Evolutionary conservation across 1,140 invertebrate genomes (phyloP), one percentile per base, ranked within the genome.

Genomic region (Lamellibrachia luymesi): DNA sequence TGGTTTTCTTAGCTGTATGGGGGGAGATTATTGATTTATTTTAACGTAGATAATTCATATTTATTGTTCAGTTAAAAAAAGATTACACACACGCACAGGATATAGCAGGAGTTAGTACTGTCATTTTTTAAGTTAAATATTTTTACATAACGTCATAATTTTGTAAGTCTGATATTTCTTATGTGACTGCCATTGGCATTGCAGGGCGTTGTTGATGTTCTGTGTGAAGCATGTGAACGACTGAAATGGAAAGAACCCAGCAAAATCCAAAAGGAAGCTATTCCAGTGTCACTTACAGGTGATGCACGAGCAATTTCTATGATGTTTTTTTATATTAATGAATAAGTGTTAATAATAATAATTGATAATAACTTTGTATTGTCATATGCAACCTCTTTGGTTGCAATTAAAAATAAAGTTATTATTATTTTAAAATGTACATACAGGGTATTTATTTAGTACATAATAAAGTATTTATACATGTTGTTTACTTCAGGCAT

Each of bases 241-340:
- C 96, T 99, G 93, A 98, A 99, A 97, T 99, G 99, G 99, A 98
- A 97, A 95, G 96, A 96, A 52, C 99, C 99, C 4, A 98, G 98
- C 8, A 98, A 98, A 96, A 99, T 99, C 95, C 99, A 99, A 96
- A 97, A 97, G 90, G 98, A 99, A 97, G 97, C 99, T 2, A 98
- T 99, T 95, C 99, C 99, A 10, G 95, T 98, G 25, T 98, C 98
- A 4, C 96, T 99, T 52, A 96, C 98, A 97, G 98, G 98, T 97
- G 27, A 92, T 93, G 27, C 6, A 51, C 49, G 92, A 38, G 7
- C 93, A 50, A 90, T 49, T 22, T 5, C 10, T 17, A 38, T 90
- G 8, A n/a, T 49, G 38, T 38, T 38, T 38, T 38, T 38, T 38
- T 38, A 38, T 38, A 38, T 38, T 38, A 38, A 38, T 38, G 38